Evolutionary conservation across 2,113 vertebrate species (phyloP), one percentile per base, ranked within the genome.

Genomic region (Okapia johnstoni): DNA sequence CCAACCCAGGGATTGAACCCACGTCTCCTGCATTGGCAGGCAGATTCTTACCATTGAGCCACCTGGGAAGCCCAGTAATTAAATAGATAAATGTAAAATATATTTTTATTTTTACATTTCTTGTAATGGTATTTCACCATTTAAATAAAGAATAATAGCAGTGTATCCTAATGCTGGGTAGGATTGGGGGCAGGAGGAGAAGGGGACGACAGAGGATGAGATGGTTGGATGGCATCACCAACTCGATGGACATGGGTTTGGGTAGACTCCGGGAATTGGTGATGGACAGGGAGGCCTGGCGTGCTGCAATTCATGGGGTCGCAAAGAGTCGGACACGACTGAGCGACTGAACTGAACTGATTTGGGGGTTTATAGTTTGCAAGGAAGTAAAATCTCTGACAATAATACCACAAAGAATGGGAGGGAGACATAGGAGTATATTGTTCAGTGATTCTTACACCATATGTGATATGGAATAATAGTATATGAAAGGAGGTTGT

Each of bases 401-500:
- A 54, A 5, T 84, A 63, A 28, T 2, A 55, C 52, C 28, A 11
- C 50, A 36, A 23, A 48, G 40, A 2, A 40, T 2, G 30, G 26
- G 13, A 23, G 40, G 9, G 6, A 5, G 36, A 17, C 23, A 14
- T 10, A 33, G 50, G n/a, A n/a, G 7, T 1, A 0, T 33, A 7
- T 3, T 6, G 7, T 9, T 50, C 26, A 77, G 50, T 4, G 48
- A 36, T 2, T 50, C 76, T 19, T 50, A 52, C 5, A 7, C 15
- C 3, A 0, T 17, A 19, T 4, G 4, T 30, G 33, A 52, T 13
- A 2, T 33, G 63, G 4, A 6, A 7, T 36, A 4, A 40, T 13
- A 16, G 5, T 25, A 52, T 5, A 3, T 4, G 73, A 43, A 88
- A 50, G 55, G 57, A 12, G 40, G 26, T 6, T 11, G 21, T 58